A percentile compares a stretch with the other conserved stretches of the same genome.
Conservation (phyloP, 2,888 invertebrate species). For the Torymus texanus region DNA sequence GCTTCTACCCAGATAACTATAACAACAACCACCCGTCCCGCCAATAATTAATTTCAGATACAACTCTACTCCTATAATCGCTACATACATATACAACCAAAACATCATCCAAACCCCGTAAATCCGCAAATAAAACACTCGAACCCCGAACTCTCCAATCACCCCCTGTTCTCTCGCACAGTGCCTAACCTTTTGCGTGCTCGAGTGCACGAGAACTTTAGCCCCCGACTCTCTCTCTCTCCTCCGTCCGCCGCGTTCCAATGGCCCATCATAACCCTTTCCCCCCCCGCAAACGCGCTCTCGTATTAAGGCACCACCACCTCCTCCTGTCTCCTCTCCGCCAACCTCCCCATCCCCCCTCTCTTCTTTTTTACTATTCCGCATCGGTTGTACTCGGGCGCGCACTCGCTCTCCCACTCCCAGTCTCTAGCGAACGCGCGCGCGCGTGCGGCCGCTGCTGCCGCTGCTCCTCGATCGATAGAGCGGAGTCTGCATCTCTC, state of each 20-base stretch:
- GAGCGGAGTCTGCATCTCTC: slow-evolving; percentile 74
- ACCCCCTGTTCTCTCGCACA: neutral
- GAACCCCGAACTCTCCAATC: neutral
- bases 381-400: neutral
- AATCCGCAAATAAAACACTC: neutral
- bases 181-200: neutral
- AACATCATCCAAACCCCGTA: too few species aligned
- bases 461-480: slow-evolving; percentile 69
- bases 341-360: neutral
- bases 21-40: too few species aligned
- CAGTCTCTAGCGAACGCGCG: neutral
- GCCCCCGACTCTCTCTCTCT: too few species aligned
- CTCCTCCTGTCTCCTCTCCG: too few species aligned
- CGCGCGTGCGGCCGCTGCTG: slow-evolving; percentile 35
- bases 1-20: too few species aligned
- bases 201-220: too few species aligned
- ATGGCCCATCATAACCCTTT: neutral
- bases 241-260: too few species aligned
- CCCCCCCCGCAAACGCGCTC: neutral
- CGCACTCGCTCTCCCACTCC: neutral
- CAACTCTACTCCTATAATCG: too few species aligned
- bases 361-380: slow-evolving; percentile 3
- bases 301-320: neutral
- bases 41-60: too few species aligned
- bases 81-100: too few species aligned